phyloP scores from a whole-genome alignment of 64 coral and sea anemone genomes.

The Stichodactyla helianthus region DNA sequence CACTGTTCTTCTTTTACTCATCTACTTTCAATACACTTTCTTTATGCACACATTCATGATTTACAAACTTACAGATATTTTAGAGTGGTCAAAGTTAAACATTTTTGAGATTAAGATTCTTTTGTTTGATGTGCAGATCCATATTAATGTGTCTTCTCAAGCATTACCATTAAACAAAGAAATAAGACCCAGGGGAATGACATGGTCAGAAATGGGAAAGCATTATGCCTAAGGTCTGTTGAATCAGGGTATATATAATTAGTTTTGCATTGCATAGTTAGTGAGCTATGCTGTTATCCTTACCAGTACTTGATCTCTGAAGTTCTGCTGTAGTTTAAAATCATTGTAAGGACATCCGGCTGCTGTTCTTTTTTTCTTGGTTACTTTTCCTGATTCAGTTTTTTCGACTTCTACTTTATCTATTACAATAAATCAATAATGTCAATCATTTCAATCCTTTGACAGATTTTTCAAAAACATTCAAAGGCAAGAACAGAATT shows the following conservation, averaged over 20 bases:
- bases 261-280: not conserved
- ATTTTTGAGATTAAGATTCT: no score
- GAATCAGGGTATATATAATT: not conserved
- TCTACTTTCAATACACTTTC: no score
- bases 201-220: no score
- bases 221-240: no score
- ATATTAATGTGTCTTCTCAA: no score
- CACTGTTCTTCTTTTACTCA: no score
- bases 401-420: constrained; percentile 47
- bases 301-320: constrained; percentile 81
- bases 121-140: no score
- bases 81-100: not conserved
- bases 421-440: not conserved
- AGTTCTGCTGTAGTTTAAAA: constrained; percentile 58
- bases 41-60: not conserved
- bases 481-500: no score
- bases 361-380: constrained; percentile 65
- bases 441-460: not conserved
- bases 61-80: not conserved
- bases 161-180: no score
- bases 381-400: constrained; percentile 42
- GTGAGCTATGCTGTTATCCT: not conserved
- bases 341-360: constrained; percentile 79
- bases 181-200: no score
- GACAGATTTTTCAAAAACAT: no score